A percentile compares a stretch with the other conserved stretches of the same genome.
phyloP scores from a whole-genome alignment of 2,797 vertebrate genomes.

The Distichodus sexfasciatus region DNA sequence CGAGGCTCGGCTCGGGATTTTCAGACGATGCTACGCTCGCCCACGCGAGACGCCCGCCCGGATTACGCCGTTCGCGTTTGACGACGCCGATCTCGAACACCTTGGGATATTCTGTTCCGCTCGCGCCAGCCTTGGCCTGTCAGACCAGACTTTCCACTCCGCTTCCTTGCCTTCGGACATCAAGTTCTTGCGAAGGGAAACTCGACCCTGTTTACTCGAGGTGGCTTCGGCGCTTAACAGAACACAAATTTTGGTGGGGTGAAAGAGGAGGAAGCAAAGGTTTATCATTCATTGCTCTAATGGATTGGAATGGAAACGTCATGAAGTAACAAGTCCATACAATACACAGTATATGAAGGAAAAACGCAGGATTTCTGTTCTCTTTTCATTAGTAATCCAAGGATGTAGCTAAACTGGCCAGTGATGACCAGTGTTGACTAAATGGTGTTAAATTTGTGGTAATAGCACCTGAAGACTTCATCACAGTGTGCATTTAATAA shows the following conservation, averaged over 20 bases:
- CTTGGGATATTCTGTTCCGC: conserved; percentile 57
- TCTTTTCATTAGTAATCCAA: no score
- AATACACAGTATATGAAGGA: no score
- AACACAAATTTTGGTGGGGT: neutral
- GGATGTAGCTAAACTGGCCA: no score
- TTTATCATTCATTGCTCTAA: neutral
- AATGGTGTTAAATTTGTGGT: no score
- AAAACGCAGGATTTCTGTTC: no score
- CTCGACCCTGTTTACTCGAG: conserved; percentile 9
- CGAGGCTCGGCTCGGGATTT: neutral
- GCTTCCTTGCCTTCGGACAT: conserved; percentile 44
- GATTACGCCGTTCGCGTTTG: conserved; percentile 54
- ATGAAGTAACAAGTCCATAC: no score
- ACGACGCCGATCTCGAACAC: conserved; percentile 52
- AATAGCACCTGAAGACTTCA: no score
- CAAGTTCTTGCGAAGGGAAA: conserved; percentile 24
- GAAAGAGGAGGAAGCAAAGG: neutral
- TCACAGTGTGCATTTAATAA: no score
- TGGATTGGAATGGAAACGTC: no score
- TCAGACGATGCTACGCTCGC: conserved; percentile 34
- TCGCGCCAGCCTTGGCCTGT: conserved; percentile 55
- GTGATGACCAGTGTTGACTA: no score
- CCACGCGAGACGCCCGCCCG: conserved; percentile 49
- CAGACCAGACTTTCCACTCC: conserved; percentile 58
- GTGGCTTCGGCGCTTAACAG: neutral